Conservation (phyloP, 1,140 invertebrate genomes). For the Trachymyrmex septentrionalis region DNA sequence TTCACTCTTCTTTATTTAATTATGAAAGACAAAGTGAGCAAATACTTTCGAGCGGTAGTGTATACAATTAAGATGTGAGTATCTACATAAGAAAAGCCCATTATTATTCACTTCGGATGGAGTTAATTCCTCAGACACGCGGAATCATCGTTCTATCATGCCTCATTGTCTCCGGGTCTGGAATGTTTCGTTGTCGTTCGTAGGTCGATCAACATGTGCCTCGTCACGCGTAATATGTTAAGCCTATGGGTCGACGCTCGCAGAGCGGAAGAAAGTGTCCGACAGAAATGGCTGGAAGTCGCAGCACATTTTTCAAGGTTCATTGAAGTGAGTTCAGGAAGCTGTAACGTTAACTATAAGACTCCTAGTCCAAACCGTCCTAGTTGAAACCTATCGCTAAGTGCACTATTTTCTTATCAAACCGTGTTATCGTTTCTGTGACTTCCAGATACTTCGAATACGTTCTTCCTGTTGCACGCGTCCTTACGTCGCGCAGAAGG, state of each 20-base stretch:
- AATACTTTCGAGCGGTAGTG: too few relatives aligned
- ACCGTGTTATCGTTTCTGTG: constrained; percentile 5
- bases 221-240: constrained; percentile 70
- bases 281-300: constrained; percentile 1
- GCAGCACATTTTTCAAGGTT: constrained; percentile 14
- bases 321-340: neutral
- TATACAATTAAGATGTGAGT: neutral
- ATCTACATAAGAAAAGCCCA: neutral
- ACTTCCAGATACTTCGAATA: constrained; percentile 8
- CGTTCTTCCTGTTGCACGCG: constrained; percentile 2
- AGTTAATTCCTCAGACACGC: neutral
- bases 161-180: constrained; percentile 47
- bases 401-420: neutral
- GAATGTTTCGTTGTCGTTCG: constrained; percentile 62
- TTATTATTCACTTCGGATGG: neutral
- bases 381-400: neutral
- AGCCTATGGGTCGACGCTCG: constrained; percentile 66
- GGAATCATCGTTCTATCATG: constrained; percentile 21
- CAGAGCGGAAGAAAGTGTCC: constrained; percentile 40
- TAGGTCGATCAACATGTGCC: constrained; percentile 65
- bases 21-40: too few relatives aligned
- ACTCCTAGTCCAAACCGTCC: neutral
- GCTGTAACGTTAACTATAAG: neutral
- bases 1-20: too few relatives aligned
- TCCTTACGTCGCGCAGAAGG: neutral